Conservation (phyloP, 2,888 invertebrate species). For the Arenicola marina region DNA sequence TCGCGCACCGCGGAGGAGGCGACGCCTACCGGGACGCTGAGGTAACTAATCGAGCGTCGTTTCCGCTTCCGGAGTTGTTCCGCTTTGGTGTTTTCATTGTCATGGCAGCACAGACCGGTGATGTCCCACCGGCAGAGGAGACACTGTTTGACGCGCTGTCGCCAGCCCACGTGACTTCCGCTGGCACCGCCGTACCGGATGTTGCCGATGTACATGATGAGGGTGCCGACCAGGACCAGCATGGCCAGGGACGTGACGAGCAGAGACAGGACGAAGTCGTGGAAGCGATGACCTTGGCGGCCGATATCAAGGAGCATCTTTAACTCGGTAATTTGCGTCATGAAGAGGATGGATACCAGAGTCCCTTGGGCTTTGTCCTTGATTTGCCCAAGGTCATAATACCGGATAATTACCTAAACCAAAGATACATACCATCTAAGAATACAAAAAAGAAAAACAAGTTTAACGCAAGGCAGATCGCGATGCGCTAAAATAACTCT, state of each 20-base stretch:
- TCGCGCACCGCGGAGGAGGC: constrained; percentile 11
- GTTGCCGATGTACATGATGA: constrained; percentile 40
- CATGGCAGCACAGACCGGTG: too few species aligned
- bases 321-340: constrained; percentile 39
- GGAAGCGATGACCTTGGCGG: constrained; percentile 38
- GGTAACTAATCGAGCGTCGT: not conserved
- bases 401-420: too few species aligned
- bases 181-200: constrained; percentile 32
- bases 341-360: constrained; percentile 35
- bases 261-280: constrained; percentile 40
- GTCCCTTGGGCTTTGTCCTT: constrained; percentile 40
- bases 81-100: too few species aligned
- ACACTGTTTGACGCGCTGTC: constrained; percentile 16
- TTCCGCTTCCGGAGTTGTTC: constrained; percentile 20
- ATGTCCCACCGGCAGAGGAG: too few species aligned
- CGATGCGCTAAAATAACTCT: too few species aligned
- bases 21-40: constrained; percentile 11
- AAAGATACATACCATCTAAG: too few species aligned
- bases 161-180: constrained; percentile 12
- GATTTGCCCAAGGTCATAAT: constrained; percentile 39
- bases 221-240: constrained; percentile 39
- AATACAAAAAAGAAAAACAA: too few species aligned
- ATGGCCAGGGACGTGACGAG: constrained; percentile 38
- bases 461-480: too few species aligned
- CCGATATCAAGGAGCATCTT: constrained; percentile 39